Evolutionary conservation across 1,140 invertebrate genomes (phyloP), one percentile per base, ranked within the genome.

Genomic region (Spodoptera litura): DNA sequence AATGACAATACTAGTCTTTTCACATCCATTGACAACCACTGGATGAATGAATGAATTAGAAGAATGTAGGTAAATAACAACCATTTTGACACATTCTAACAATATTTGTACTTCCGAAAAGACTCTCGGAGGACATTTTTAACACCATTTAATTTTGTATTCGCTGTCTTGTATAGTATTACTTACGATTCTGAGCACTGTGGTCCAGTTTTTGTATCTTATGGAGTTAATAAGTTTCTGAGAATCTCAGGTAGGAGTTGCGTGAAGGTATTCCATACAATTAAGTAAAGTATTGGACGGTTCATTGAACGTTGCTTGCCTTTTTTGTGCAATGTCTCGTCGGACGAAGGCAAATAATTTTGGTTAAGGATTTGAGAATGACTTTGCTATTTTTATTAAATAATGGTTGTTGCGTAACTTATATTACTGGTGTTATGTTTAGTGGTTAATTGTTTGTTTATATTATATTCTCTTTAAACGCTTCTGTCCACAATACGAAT

Each of bases 181-280:
- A 44, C 38, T 44, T 44, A 44, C 38, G 38, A 44, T 44, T 44
- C 9, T 44, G 38, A 8, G 38, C 38, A 6, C 20, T 53, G 44
- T 70, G 49, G 20, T 53, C 27, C 66, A 27, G 25, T 53, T 70
- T 70, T 70, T 70, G 38, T 70, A 53, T 38, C 12, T 49, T 38
- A 15, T 66, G 38, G 49, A 70, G 49, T 70, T 52, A 70, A 70
- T 52, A 27, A 52, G 49, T 53, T 70, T 70, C 66, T 53, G 49
- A 70, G 66, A 70, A 70, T 52, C 44, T 53, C 66, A 70, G 66
- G 66, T 70, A 70, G 13, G 27, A 31, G 49, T 31, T 70, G 66
- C 66, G 66, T 70, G 66, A 70, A 70, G 66, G 66, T 15, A 70
- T 70, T 25, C 51, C 52, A 31, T 31, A 53, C 49, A 70, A 53